Conservation (phyloP, 2,797 vertebrate genomes). For the Cyprinodon diabolis region DNA sequence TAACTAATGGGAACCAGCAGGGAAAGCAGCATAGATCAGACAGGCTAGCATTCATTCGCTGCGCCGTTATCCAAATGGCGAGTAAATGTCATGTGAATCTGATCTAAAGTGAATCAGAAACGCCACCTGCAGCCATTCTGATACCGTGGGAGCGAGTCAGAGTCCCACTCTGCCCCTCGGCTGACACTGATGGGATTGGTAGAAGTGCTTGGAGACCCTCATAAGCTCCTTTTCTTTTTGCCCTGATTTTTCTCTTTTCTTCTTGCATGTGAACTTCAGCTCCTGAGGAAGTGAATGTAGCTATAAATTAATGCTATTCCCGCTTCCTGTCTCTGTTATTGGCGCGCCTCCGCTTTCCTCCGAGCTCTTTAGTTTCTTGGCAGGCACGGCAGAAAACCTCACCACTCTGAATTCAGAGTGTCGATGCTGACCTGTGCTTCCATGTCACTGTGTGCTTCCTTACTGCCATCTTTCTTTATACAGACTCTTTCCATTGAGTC, state of each 20-base stretch:
- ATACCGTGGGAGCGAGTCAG: conserved; percentile 52
- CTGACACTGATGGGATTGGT: background rate
- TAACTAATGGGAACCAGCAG: conserved; percentile 2
- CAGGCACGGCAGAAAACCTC: conserved; percentile 53
- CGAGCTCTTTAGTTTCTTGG: conserved; percentile 46
- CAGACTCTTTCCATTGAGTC: background rate
- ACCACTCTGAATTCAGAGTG: conserved; percentile 37
- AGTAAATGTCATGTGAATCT: conserved; percentile 65
- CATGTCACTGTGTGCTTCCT: conserved; percentile 38
- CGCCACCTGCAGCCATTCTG: conserved; percentile 78
- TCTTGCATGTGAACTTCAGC: background rate
- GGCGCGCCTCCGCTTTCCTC: conserved; percentile 49
- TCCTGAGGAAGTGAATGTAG: background rate
- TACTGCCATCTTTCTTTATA: conserved; percentile 1
- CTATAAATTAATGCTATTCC: conserved; percentile 5
- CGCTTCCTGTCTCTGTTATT: conserved; percentile 17
- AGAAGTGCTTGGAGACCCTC: background rate
- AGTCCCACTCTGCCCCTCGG: background rate
- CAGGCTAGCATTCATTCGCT: conserved; percentile 40
- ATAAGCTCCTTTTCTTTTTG: background rate
- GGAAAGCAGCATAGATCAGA: conserved; percentile 25
- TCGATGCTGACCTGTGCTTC: conserved; percentile 21
- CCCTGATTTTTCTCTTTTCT: background rate
- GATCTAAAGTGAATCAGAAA: conserved; percentile 85
- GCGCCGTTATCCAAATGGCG: conserved; percentile 63